Base-by-base conservation (phyloP, 2,888 invertebrate genomes). In the Aricia artaxerxes region DNA sequence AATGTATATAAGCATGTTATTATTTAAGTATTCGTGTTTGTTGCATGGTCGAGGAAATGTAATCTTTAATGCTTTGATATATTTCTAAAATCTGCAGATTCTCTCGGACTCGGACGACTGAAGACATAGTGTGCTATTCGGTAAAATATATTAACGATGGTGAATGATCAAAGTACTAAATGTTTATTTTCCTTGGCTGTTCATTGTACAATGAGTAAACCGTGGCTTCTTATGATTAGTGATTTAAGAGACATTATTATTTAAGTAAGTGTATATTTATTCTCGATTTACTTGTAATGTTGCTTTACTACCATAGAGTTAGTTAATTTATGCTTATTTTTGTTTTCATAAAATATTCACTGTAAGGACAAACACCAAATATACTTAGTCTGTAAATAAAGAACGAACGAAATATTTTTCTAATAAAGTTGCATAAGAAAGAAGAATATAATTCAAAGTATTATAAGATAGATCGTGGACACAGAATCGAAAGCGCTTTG, bases 361-460 rank as follows among this genome's bases (percentile, higher is more conserved):
- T 78, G 72, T 78, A 78, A 78, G 72, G 53, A 31, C 16, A 78
- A 76, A 78, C 78, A 78, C 72, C 72, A 78, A 73, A 78, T 24
- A 53, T 40, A 69, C 69, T 61, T 78, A 78, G 77, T 31, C 40
- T 64, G 24, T 60, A 78, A 57, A 11, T 57, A 64, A 60, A 11
- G 38, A 38, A 61, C 40, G 64, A 78, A 61, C 77, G 31, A 38
- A 35, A 38, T 69, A 69, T 69, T 35, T 38, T 38, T 69, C 6
- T 35, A 69, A 16, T 13, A 13, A 31, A 64, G 31, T 64, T 16
- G 35, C 69, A 69, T 69, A 69, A 9, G 6, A 61, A 31, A 31
- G 69, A 6, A 69, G 35, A 38, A 69, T 69, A 69, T 69, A 13
- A 69, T 69, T 69, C 69, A 69, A 38, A 38, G 0, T 38, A 69